Evolutionary conservation across 1,140 invertebrate species (phyloP).

Genomic region (Papilio glaucus): DNA sequence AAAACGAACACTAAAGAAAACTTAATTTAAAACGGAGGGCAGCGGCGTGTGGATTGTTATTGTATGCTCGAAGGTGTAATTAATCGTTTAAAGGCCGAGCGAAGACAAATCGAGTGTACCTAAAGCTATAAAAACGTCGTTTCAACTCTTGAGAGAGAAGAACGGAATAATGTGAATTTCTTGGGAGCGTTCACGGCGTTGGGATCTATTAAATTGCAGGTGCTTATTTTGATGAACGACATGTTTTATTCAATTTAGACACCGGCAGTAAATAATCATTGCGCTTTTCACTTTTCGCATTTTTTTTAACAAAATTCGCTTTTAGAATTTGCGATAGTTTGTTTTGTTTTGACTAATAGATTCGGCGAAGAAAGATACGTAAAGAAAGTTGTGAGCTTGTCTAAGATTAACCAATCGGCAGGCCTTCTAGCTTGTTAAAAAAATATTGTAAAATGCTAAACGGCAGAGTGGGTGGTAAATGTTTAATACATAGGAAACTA

Average conservation of each 20-base stretch:
- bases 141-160: slow-evolving; percentile 32
- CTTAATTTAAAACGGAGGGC: slow-evolving; percentile 7
- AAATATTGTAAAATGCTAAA: too few species aligned
- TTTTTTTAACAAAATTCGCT: too few species aligned
- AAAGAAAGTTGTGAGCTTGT: too few species aligned
- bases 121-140: slow-evolving; percentile 35
- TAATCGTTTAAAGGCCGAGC: slow-evolving; percentile 32
- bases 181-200: slow-evolving; percentile 3
- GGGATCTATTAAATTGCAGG: slow-evolving; percentile 31
- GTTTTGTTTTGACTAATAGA: too few species aligned
- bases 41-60: slow-evolving; percentile 14
- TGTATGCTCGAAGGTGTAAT: slow-evolving; percentile 28
- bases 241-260: slow-evolving; percentile 38
- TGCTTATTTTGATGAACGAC: slow-evolving; percentile 33
- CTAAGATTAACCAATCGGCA: too few species aligned
- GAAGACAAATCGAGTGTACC: slow-evolving; percentile 35
- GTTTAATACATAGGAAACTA: too few species aligned
- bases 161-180: slow-evolving; percentile 27
- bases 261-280: slow-evolving; percentile 28
- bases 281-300: background rate
- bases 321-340: too few species aligned
- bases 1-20: too few species aligned
- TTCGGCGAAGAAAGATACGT: too few species aligned
- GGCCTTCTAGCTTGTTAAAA: too few species aligned
- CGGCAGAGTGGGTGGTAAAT: too few species aligned